Conservation (phyloP, 2,113 vertebrate genomes). For the Channa maculata region DNA sequence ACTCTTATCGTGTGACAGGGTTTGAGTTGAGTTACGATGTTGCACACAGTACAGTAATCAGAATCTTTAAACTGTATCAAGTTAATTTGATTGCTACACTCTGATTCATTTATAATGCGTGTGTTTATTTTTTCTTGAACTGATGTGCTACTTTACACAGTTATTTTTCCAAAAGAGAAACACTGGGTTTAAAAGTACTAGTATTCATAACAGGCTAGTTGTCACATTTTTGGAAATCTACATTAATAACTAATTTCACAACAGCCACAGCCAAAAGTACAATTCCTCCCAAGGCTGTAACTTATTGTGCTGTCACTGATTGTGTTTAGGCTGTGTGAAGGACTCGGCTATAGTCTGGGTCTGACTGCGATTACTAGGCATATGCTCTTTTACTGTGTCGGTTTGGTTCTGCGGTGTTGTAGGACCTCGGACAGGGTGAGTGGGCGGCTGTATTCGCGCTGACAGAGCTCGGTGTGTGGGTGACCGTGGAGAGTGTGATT, state of each 20-base stretch:
- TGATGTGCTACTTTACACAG: no score
- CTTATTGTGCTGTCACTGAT: slow-evolving; percentile 8
- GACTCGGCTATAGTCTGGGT: slow-evolving; percentile 22
- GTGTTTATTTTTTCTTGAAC: no score
- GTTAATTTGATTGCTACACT: no score
- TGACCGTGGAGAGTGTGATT: slow-evolving; percentile 53
- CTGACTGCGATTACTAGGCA: slow-evolving; percentile 14
- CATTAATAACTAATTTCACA: neutral
- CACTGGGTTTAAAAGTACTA: no score
- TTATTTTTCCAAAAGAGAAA: no score
- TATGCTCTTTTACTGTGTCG: slow-evolving; percentile 16
- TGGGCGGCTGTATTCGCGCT: slow-evolving; percentile 51
- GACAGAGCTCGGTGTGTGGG: slow-evolving; percentile 57
- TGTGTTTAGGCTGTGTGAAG: slow-evolving; percentile 7
- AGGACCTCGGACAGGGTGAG: slow-evolving; percentile 20
- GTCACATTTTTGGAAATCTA: neutral
- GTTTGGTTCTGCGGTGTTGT: slow-evolving; percentile 17
- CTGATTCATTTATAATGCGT: no score
- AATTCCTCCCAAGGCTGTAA: neutral
- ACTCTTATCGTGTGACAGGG: no score
- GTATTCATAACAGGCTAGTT: no score
- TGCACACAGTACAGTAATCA: no score
- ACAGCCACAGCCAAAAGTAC: neutral
- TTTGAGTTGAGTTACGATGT: no score
- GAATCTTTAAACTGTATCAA: no score